Percentiles rank a stretch among this genome's conserved stretches.
phyloP scores from a whole-genome alignment of 2,888 invertebrate species.

The Stenichneumon culpator region DNA sequence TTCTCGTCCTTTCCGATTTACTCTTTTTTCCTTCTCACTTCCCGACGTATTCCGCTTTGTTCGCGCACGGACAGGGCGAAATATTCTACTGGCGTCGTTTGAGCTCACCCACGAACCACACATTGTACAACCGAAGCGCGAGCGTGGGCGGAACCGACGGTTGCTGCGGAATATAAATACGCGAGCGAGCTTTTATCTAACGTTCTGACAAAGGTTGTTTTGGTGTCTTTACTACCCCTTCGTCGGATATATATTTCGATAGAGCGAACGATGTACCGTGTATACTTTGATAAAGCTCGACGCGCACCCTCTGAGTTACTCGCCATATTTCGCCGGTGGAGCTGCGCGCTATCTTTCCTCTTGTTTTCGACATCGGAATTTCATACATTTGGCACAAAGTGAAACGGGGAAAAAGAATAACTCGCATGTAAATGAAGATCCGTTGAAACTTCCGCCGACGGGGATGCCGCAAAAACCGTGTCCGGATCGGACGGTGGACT shows the following conservation, averaged over 20 bases:
- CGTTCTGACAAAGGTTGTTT: constrained; percentile 61
- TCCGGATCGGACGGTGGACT: no score
- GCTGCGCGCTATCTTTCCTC: constrained; percentile 12
- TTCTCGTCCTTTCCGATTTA: not conserved
- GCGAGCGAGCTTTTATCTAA: constrained; percentile 64
- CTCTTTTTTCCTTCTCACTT: constrained; percentile 2
- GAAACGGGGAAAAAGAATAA: not conserved
- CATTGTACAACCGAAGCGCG: constrained; percentile 25
- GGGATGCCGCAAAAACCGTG: no score
- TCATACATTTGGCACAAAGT: constrained; percentile 7
- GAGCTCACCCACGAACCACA: constrained; percentile 30
- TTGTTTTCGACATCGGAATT: constrained; percentile 44
- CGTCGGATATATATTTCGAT: constrained; percentile 16
- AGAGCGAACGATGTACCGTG: constrained; percentile 19
- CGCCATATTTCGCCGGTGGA: constrained; percentile 44
- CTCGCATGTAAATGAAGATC: not conserved
- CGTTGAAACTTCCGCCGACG: no score
- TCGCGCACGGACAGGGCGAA: constrained; percentile 27
- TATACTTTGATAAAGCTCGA: not conserved
- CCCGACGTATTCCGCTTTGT: constrained; percentile 49
- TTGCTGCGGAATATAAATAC: constrained; percentile 41
- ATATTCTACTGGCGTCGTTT: constrained; percentile 55
- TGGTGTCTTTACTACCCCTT: constrained; percentile 24
- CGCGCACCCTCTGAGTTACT: not conserved
- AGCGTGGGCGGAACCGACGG: constrained; percentile 55